phyloP scores from a whole-genome alignment of 2,888 invertebrate species.

The Tryphoninae sp. region DNA sequence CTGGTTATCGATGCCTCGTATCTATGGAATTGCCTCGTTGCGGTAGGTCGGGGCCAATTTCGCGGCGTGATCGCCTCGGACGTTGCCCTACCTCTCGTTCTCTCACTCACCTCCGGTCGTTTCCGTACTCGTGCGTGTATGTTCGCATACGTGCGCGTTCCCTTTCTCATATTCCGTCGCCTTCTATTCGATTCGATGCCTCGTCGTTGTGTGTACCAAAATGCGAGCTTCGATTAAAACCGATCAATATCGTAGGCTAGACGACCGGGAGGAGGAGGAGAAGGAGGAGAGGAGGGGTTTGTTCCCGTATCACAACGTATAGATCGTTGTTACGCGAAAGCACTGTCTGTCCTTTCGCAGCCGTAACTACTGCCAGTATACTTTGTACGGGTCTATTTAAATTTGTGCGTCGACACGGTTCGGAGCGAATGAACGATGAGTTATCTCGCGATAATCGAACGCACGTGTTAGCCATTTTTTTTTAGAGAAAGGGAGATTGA shows the following conservation, averaged over 20 bases:
- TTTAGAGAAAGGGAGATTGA: no score
- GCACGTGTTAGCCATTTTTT: no score
- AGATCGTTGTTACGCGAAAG: constrained; percentile 19
- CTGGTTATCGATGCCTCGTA: constrained; percentile 65
- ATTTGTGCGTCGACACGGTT: no score
- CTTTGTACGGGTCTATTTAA: no score
- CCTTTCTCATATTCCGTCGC: constrained; percentile 48
- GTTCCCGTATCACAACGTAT: constrained; percentile 4
- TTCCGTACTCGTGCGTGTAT: neutral
- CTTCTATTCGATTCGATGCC: constrained; percentile 15
- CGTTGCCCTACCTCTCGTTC: constrained; percentile 39
- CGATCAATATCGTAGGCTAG: constrained; percentile 54
- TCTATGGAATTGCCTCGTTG: constrained; percentile 68
- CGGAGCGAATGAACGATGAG: no score
- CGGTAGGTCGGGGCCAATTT: constrained; percentile 68
- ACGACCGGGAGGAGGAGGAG: constrained; percentile 4
- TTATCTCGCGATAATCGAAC: no score
- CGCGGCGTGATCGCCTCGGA: constrained; percentile 57
- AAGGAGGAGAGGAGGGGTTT: neutral
- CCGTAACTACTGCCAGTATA: neutral
- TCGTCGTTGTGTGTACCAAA: constrained; percentile 26
- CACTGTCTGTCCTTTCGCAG: neutral
- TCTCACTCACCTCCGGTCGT: constrained; percentile 10
- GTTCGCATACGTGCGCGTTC: constrained; percentile 1
- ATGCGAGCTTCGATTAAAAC: constrained; percentile 53